phyloP scores from a whole-genome alignment of 2,797 vertebrate species.

The Spea hammondii region DNA sequence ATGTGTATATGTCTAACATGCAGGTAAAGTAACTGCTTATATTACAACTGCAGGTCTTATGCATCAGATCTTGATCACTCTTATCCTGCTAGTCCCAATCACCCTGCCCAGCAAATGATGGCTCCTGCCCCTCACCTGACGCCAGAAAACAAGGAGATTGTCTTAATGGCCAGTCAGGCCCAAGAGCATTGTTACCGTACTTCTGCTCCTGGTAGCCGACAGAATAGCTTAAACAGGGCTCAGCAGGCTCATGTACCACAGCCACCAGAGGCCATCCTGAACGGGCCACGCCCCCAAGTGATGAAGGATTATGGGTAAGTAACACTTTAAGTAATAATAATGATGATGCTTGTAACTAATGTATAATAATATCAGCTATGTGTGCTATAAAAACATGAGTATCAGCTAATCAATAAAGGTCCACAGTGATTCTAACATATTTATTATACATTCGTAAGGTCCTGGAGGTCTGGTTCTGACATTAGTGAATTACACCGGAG shows the following conservation, averaged over 20 bases:
- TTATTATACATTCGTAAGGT: too few species aligned
- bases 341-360: too few species aligned
- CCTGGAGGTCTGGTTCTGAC: too few species aligned
- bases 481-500: too few species aligned
- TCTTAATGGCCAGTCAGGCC: conserved; percentile 68
- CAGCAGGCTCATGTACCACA: conserved; percentile 73
- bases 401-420: too few species aligned
- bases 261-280: conserved; percentile 74
- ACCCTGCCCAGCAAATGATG: conserved; percentile 75
- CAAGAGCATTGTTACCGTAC: conserved; percentile 80
- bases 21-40: conserved; percentile 14
- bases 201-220: conserved; percentile 59
- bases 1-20: neutral
- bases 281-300: conserved; percentile 80
- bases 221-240: conserved; percentile 80
- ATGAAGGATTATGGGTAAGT: conserved; percentile 82
- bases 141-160: conserved; percentile 75
- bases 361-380: too few species aligned
- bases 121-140: conserved; percentile 65
- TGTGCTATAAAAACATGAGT: too few species aligned
- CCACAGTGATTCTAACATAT: too few species aligned
- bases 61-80: conserved; percentile 79
- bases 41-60: conserved; percentile 70
- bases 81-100: conserved; percentile 84
- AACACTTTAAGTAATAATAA: neutral